Percentiles rank a stretch among this genome's conserved stretches.
Evolutionary conservation across 1,140 invertebrate genomes (phyloP).

Genomic region (Drosophila sp.): DNA sequence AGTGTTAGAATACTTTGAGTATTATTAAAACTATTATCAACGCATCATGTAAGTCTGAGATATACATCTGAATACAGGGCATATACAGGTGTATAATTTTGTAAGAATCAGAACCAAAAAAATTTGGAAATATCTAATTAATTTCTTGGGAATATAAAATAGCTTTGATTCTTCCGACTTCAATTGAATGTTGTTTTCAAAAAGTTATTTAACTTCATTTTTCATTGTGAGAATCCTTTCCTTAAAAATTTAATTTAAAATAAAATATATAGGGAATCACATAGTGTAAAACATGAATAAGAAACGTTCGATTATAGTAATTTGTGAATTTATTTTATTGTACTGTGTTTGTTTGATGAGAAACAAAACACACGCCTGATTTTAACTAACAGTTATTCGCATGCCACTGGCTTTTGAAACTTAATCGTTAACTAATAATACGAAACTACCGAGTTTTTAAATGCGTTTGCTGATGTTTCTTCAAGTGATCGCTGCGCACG

Average conservation of each 20-base stretch:
- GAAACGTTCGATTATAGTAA: constrained; percentile 2
- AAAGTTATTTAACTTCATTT: too few relatives aligned
- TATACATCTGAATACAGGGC: neutral
- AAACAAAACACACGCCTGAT: constrained; percentile 65
- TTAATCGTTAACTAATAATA: constrained; percentile 52
- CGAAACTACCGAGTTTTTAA: constrained; percentile 85
- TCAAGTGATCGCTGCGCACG: constrained; percentile 93
- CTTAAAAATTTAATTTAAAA: too few relatives aligned
- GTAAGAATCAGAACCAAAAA: too few relatives aligned
- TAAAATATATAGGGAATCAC: too few relatives aligned
- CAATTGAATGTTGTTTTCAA: too few relatives aligned
- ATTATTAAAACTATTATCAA: too few relatives aligned
- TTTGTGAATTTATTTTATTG: constrained; percentile 70
- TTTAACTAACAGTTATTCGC: constrained; percentile 67
- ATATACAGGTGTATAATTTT: too few relatives aligned
- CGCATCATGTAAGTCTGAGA: neutral
- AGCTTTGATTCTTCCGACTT: too few relatives aligned
- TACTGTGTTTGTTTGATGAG: constrained; percentile 57
- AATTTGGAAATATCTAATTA: too few relatives aligned
- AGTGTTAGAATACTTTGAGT: too few relatives aligned
- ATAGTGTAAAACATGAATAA: too few relatives aligned
- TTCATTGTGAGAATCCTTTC: neutral
- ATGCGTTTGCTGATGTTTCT: constrained; percentile 93
- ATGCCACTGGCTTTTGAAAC: constrained; percentile 67
- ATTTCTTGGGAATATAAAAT: too few relatives aligned